Conservation (phyloP, 2,888 invertebrate species). For the Desoria tigrina region DNA sequence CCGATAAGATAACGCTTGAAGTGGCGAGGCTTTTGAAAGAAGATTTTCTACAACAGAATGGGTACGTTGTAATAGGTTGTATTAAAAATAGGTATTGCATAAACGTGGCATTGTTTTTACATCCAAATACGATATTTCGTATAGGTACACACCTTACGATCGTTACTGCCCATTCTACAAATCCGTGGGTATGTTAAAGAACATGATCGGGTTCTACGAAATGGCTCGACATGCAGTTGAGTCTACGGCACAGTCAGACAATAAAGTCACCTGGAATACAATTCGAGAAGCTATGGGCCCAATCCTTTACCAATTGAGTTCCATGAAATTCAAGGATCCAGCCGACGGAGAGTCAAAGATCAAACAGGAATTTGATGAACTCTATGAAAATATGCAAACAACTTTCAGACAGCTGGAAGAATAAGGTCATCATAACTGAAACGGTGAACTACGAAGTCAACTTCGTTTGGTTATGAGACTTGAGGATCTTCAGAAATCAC, state of each 20-base stretch:
- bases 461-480: too few relatives aligned
- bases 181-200: conserved; percentile 97
- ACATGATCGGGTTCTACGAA: conserved; percentile 98
- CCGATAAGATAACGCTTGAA: conserved; percentile 98
- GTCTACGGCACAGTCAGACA: conserved; percentile 96
- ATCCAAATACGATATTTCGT: too few relatives aligned
- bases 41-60: conserved; percentile 99
- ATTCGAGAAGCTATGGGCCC: conserved; percentile 97
- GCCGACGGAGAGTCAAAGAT: conserved; percentile 98
- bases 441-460: too few relatives aligned
- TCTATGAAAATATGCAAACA: conserved; percentile 94
- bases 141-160: conserved; percentile 81
- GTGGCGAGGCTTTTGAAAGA: conserved; percentile 97
- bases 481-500: too few relatives aligned
- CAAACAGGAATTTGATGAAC: conserved; percentile 92
- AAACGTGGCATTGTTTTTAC: too few relatives aligned
- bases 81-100: too few relatives aligned
- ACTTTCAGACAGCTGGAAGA: conserved; percentile 99
- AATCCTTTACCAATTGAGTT: conserved; percentile 93
- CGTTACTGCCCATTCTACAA: conserved; percentile 99
- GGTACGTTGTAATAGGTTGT: too few relatives aligned
- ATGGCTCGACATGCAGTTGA: conserved; percentile 97
- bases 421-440: too few relatives aligned
- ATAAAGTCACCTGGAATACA: conserved; percentile 97
- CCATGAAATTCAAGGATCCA: conserved; percentile 99